phyloP scores from a whole-genome alignment of 2,888 invertebrate genomes.

The Drosophila cognata region DNA sequence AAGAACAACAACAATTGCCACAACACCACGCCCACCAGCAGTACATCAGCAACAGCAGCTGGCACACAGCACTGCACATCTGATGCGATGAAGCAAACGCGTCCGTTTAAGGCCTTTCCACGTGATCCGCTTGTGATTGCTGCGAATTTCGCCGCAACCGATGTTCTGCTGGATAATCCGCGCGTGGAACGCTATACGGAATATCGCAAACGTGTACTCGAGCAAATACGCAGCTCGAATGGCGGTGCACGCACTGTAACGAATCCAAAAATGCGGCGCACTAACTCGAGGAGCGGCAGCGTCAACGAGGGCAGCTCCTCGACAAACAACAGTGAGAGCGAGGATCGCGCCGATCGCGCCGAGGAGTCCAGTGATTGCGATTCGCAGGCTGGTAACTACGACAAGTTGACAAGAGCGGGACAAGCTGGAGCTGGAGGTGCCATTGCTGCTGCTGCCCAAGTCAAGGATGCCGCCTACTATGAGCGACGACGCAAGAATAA shows the following conservation, averaged over 20 bases:
- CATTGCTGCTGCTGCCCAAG: slow-evolving; percentile 47
- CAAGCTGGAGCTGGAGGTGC: slow-evolving; percentile 4
- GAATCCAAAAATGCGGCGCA: slow-evolving; percentile 91
- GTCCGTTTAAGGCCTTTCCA: slow-evolving; percentile 91
- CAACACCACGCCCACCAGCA: slow-evolving; percentile 44
- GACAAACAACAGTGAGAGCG: slow-evolving; percentile 82
- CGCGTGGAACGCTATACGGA: slow-evolving; percentile 89
- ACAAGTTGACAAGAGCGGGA: slow-evolving; percentile 37
- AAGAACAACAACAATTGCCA: slow-evolving; percentile 37
- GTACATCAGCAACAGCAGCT: slow-evolving; percentile 49
- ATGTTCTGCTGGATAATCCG: slow-evolving; percentile 86
- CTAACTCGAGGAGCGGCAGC: slow-evolving; percentile 81
- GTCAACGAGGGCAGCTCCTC: slow-evolving; percentile 77
- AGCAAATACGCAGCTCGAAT: slow-evolving; percentile 88
- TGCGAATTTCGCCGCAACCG: slow-evolving; percentile 86
- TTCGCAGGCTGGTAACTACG: slow-evolving; percentile 78
- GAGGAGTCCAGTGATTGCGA: slow-evolving; percentile 84
- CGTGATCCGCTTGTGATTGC: slow-evolving; percentile 88
- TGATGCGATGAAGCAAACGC: slow-evolving; percentile 84
- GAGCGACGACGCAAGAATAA: slow-evolving; percentile 96
- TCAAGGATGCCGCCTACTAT: slow-evolving; percentile 93
- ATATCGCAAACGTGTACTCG: slow-evolving; percentile 88
- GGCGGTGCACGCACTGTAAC: slow-evolving; percentile 87
- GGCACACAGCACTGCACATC: slow-evolving; percentile 12
- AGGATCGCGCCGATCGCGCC: slow-evolving; percentile 78